Evolutionary conservation across 2,888 invertebrate genomes (phyloP), one percentile per base, ranked within the genome.

Genomic region (Caenorhabditis sinica): DNA sequence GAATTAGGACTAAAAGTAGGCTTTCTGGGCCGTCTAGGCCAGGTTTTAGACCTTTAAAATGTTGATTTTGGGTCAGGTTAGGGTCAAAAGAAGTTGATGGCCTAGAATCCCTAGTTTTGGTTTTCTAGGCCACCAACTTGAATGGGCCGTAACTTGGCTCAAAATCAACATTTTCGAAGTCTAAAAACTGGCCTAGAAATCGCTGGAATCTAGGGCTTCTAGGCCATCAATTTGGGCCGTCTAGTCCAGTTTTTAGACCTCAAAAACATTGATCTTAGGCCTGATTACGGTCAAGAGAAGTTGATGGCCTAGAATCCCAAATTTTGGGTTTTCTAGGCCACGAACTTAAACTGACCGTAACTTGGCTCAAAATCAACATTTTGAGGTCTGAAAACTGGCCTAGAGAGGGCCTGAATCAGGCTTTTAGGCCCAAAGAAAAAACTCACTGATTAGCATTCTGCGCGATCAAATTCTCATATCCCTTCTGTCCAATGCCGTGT

Each of bases 401-500:
- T 33, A 33, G 33, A 33, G 8, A 33, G n/a, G n/a, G 5, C 33
- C 33, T 6, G 8, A 33, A 33, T 33, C 33, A 33, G 33, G 33
- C 8, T 45, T 45, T 45, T 17, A 15, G 45, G 45, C 15, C 1
- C 5, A 3, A 9, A 13, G 25, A 25, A 25, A 40, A 66, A 56
- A 83, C 87, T 63, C n/a, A 90, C 90, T 92, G 91, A 58, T 90
- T 88, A 0, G 92, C 90, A 81, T 92, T 92, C 77, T 90, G 90
- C 3, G 92, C 92, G 56, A 92, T 92, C 15, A 92, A 84, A 83
- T 92, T 90, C 81, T 92, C 92, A 69, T 92, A 92, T 63, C 92
- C 92, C 73, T 92, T 92, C 93, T 95, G 95, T 23, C 95, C 95
- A 85, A 95, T 95, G 77, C 95, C 95, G 93, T 95, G 95, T 76